A percentile compares a stretch with the other conserved stretches of the same genome.
These are phyloP conservation scores for Apantesis nais DNA, from an alignment of 2,888 invertebrate species.

Conservation along the genomic window DNA sequence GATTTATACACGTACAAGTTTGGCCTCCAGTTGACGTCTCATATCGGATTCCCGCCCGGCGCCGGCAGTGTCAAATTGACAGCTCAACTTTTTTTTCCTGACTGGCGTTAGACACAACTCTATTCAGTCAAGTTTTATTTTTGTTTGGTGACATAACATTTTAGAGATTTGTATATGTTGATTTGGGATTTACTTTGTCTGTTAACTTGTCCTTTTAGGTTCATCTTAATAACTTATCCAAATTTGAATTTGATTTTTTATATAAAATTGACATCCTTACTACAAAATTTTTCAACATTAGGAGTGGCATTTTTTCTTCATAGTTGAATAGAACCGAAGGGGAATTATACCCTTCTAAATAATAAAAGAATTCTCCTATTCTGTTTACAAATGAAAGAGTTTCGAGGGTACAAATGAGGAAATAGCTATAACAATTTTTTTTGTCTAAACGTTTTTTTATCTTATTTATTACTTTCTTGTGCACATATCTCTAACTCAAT, in stretches of 20 bases:
- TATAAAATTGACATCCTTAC: too few species aligned
- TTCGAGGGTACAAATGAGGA: too few species aligned
- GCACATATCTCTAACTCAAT: too few species aligned
- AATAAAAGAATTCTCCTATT: too few species aligned
- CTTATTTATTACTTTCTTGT: too few species aligned
- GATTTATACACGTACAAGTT: slow-evolving; percentile 59
- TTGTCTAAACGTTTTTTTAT: too few species aligned
- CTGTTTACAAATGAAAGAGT: too few species aligned
- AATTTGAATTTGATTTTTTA: slow-evolving; percentile 19
- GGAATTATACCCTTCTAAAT: too few species aligned
- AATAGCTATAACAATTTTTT: too few species aligned
- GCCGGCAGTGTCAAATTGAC: slow-evolving; percentile 77
- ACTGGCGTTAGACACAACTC: slow-evolving; percentile 63
- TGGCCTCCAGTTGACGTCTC: slow-evolving; percentile 72
- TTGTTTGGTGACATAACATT: slow-evolving; percentile 70
- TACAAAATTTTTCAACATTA: too few species aligned
- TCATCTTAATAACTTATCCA: slow-evolving; percentile 41
- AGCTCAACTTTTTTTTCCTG: slow-evolving; percentile 64
- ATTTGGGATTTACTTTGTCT: slow-evolving; percentile 55
- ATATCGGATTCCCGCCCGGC: slow-evolving; percentile 71
- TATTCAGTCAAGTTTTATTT: slow-evolving; percentile 64
- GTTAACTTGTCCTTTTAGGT: slow-evolving; percentile 42
- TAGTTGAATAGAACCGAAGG: too few species aligned
- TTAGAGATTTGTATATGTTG: slow-evolving; percentile 54
- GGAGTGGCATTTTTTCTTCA: too few species aligned